These are phyloP conservation scores for Siphamia tubifer DNA, from an alignment of 2,113 vertebrate genomes.

Conservation along the genomic window DNA sequence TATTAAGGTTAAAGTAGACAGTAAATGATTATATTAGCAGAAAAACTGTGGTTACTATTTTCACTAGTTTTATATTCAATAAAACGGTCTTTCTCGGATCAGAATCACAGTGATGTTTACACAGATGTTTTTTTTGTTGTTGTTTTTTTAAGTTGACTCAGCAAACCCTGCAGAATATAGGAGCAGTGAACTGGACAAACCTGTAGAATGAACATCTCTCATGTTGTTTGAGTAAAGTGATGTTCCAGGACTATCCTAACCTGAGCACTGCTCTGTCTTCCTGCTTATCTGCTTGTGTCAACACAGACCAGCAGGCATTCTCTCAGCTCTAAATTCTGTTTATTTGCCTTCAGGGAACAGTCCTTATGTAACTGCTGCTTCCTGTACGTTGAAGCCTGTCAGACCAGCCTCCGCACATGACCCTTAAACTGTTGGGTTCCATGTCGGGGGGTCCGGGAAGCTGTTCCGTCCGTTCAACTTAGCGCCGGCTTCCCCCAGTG, in stretches of 20 bases:
- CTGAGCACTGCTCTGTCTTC: slow-evolving; percentile 29
- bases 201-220: neutral
- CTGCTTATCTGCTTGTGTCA: slow-evolving; percentile 65
- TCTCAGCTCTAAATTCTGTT: slow-evolving; percentile 46
- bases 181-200: neutral
- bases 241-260: slow-evolving; percentile 44
- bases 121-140: too few relatives aligned
- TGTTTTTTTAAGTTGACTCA: too few relatives aligned
- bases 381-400: slow-evolving; percentile 31
- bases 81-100: too few relatives aligned
- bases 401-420: slow-evolving; percentile 33
- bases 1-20: too few relatives aligned
- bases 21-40: too few relatives aligned
- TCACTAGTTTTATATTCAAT: too few relatives aligned
- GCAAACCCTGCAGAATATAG: neutral
- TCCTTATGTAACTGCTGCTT: slow-evolving; percentile 41
- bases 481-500: neutral
- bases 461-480: neutral
- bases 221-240: slow-evolving; percentile 26
- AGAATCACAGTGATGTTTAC: too few relatives aligned
- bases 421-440: slow-evolving; percentile 45
- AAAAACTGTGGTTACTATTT: too few relatives aligned
- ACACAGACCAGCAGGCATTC: slow-evolving; percentile 50
- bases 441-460: slow-evolving; percentile 26
- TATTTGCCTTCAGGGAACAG: slow-evolving; percentile 64